phyloP scores from a whole-genome alignment of 2,888 invertebrate genomes.

The Phorcus lineatus region DNA sequence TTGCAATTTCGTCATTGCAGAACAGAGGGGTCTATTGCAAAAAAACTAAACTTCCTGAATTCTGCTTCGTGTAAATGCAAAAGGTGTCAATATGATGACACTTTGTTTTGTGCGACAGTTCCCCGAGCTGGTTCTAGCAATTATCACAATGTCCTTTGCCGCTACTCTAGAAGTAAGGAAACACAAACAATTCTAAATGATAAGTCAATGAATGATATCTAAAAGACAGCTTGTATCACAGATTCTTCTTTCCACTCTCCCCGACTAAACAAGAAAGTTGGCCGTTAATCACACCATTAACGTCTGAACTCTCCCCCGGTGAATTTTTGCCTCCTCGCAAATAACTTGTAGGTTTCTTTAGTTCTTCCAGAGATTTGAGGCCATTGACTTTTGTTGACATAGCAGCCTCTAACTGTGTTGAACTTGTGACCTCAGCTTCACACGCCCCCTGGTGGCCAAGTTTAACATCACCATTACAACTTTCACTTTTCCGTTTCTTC shows the following conservation, averaged over 20 bases:
- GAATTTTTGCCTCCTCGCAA: not conserved
- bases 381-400: too few relatives aligned
- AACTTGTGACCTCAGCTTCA: not conserved
- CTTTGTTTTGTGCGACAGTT: too few relatives aligned
- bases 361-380: constrained; percentile 29
- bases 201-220: not conserved
- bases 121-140: too few relatives aligned
- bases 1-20: too few relatives aligned
- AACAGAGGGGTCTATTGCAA: too few relatives aligned
- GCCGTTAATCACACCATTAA: not conserved
- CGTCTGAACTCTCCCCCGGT: not conserved
- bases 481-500: not conserved
- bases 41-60: too few relatives aligned
- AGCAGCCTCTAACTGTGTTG: not conserved
- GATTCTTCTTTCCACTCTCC: not conserved
- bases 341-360: constrained; percentile 24
- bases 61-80: too few relatives aligned
- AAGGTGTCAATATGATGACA: too few relatives aligned
- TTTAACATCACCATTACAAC: not conserved
- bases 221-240: not conserved
- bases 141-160: too few relatives aligned
- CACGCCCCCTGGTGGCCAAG: not conserved
- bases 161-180: too few relatives aligned
- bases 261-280: not conserved
- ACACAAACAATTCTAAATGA: too few relatives aligned